Conservation (phyloP, 2,113 vertebrate genomes). For the Delphinus delphis region DNA sequence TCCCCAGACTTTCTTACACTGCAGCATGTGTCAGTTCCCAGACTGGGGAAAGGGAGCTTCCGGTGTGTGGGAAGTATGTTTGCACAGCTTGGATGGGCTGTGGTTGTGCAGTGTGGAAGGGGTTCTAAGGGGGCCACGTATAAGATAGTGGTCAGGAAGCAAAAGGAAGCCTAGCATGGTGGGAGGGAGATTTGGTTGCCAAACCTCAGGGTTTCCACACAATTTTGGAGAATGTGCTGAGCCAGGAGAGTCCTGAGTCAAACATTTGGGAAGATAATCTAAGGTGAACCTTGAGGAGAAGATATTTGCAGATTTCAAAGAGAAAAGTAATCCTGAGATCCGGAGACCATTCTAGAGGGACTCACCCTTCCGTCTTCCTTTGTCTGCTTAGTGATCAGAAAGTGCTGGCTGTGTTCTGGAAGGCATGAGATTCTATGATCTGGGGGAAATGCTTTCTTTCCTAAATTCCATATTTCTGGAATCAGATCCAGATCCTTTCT, state of each 20-base stretch:
- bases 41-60: background rate
- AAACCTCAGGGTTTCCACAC: background rate
- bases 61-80: background rate
- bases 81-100: too few relatives aligned
- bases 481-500: background rate
- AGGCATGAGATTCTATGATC: background rate
- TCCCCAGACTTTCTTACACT: background rate
- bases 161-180: too few relatives aligned
- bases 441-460: background rate
- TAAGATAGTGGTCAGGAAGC: background rate
- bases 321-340: background rate
- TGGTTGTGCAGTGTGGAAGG: accelerated
- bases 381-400: background rate
- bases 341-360: accelerated
- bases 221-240: background rate
- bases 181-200: background rate
- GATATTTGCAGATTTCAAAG: background rate
- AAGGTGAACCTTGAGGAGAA: background rate
- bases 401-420: background rate
- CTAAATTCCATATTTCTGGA: background rate
- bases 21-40: background rate
- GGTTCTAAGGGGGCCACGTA: background rate
- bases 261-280: background rate
- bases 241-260: background rate
- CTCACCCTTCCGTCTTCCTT: background rate